Evolutionary conservation across 2,797 vertebrate species (phyloP).

Genomic region (Neoniphon sammara): DNA sequence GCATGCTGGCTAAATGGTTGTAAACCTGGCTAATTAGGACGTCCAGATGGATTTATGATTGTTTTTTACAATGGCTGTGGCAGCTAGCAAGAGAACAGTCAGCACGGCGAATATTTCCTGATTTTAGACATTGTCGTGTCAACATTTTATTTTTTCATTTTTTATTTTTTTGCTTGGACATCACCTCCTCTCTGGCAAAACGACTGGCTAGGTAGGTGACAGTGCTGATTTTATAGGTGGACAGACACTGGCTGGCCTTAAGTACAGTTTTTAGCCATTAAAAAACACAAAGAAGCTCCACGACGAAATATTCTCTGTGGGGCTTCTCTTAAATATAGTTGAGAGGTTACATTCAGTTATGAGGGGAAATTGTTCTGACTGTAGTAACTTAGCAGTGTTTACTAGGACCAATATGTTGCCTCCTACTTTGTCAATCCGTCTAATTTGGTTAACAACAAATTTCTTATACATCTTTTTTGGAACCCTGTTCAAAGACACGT

Average conservation of each 20-base stretch:
- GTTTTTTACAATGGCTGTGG: not conserved
- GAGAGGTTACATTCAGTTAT: not conserved
- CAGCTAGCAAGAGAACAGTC: not conserved
- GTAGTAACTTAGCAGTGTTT: not conserved
- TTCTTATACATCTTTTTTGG: not conserved
- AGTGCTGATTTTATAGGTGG: not conserved
- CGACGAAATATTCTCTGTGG: not conserved
- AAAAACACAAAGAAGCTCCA: no score
- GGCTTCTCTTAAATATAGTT: not conserved
- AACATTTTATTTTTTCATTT: no score
- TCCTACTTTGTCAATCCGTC: not conserved
- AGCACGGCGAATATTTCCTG: not conserved
- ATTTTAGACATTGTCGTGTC: slow-evolving; percentile 9
- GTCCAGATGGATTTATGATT: slow-evolving; percentile 16
- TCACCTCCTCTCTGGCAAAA: slow-evolving; percentile 39
- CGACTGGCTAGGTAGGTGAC: slow-evolving; percentile 47
- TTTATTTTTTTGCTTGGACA: slow-evolving; percentile 54
- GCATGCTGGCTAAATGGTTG: slow-evolving; percentile 60
- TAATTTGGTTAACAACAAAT: not conserved
- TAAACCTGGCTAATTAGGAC: slow-evolving; percentile 19
- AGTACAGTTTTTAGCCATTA: not conserved
- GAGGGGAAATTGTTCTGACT: not conserved
- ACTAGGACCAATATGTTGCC: not conserved
- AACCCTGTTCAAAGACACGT: no score
- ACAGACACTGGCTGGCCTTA: not conserved